Conservation (phyloP, 2,888 invertebrate species). For the Eilema caniola region DNA sequence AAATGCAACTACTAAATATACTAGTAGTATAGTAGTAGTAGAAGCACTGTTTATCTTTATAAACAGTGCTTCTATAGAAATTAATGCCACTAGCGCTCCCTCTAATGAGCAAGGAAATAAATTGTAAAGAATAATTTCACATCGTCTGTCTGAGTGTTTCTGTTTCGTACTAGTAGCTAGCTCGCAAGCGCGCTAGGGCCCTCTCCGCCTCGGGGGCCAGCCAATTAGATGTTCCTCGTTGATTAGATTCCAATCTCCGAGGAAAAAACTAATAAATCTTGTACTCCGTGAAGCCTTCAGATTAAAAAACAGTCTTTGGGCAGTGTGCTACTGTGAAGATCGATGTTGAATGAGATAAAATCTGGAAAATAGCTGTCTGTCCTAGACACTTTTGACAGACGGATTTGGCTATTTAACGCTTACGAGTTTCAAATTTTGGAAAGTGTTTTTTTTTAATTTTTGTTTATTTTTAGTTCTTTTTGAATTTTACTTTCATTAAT, state of each 20-base stretch:
- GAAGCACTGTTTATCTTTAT: too few relatives aligned
- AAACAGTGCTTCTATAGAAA: not conserved
- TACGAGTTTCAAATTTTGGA: too few relatives aligned
- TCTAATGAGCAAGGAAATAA: not conserved
- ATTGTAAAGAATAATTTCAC: not conserved
- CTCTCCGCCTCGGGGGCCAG: conserved; percentile 10
- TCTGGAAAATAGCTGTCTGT: not conserved
- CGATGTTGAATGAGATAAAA: not conserved
- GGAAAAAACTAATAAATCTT: conserved; percentile 13
- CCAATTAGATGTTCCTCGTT: conserved; percentile 40
- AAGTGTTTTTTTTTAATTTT: too few relatives aligned
- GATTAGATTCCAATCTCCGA: conserved; percentile 28
- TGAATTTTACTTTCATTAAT: too few relatives aligned
- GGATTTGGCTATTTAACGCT: not conserved
- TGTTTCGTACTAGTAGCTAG: not conserved
- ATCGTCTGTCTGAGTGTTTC: not conserved
- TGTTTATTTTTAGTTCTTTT: too few relatives aligned
- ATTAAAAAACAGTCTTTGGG: not conserved
- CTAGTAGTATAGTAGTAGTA: too few relatives aligned
- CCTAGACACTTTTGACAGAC: too few relatives aligned
- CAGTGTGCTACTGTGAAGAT: not conserved
- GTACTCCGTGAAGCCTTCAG: not conserved
- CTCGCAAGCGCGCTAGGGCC: not conserved
- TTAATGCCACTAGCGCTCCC: not conserved
- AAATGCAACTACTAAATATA: not conserved